Conservation (phyloP, 2,888 invertebrate species). For the Pyralis farinalis region DNA sequence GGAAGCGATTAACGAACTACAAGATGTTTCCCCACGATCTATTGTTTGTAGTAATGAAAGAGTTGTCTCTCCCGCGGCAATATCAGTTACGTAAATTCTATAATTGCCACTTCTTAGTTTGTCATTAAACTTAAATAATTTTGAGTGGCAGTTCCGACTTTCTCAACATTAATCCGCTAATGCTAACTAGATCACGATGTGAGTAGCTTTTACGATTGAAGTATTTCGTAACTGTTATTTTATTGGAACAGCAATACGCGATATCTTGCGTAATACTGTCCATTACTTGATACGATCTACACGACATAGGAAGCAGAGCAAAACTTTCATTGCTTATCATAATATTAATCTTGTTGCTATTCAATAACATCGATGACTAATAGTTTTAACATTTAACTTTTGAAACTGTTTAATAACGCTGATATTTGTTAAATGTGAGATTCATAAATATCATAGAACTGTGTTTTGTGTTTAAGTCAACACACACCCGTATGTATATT, state of each 20-base stretch:
- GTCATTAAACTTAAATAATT: neutral
- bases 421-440: too few species aligned
- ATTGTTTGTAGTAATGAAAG: constrained; percentile 6
- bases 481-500: too few species aligned
- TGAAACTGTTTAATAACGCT: too few species aligned
- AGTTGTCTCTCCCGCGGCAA: constrained; percentile 4
- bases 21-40: constrained; percentile 6
- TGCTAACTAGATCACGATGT: constrained; percentile 1
- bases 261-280: constrained; percentile 1
- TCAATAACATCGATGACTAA: neutral
- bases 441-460: too few species aligned
- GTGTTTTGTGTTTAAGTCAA: too few species aligned
- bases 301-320: neutral
- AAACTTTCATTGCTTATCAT: neutral
- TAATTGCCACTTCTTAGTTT: neutral
- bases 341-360: constrained; percentile 3
- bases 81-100: neutral
- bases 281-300: constrained; percentile 5
- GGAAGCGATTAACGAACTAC: constrained; percentile 1
- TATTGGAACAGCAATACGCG: neutral
- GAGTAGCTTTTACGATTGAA: neutral
- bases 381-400: too few species aligned
- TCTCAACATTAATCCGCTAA: neutral
- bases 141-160: constrained; percentile 1
- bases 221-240: constrained; percentile 3